Evolutionary conservation across 2,888 invertebrate species (phyloP).

Genomic region (Caenorhabditis imperialis): DNA sequence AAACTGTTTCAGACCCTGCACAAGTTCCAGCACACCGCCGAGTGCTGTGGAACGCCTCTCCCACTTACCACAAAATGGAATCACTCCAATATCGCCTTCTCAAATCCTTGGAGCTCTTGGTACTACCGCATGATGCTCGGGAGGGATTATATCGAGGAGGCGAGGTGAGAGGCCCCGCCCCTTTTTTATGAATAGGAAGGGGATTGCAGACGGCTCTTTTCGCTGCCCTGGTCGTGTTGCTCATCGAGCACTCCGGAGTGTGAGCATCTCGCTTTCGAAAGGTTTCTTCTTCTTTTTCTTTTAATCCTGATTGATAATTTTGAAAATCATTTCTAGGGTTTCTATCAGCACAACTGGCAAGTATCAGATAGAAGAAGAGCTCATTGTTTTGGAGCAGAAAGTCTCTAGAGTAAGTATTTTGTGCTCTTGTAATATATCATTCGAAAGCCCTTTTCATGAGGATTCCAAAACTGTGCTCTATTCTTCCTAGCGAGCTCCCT

Average conservation of each 20-base stretch:
- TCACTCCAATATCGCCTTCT: conserved; percentile 7
- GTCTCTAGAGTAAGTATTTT: too few species aligned
- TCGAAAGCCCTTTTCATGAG: too few species aligned
- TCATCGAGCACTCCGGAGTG: conserved; percentile 7
- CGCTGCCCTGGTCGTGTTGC: conserved; percentile 52
- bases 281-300: conserved; percentile 17
- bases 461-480: too few species aligned
- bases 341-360: conserved; percentile 20
- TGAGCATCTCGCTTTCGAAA: conserved; percentile 45
- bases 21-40: conserved; percentile 16
- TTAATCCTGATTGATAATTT: neutral
- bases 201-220: conserved; percentile 24
- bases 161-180: conserved; percentile 3
- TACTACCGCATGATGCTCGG: conserved; percentile 21
- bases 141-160: conserved; percentile 26
- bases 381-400: conserved; percentile 12
- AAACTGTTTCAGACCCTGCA: conserved; percentile 20
- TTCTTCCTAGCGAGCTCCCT: too few species aligned
- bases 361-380: conserved; percentile 26
- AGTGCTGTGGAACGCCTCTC: conserved; percentile 36
- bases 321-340: conserved; percentile 10
- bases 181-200: neutral
- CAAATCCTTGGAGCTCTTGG: conserved; percentile 36
- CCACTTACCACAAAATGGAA: conserved; percentile 7
- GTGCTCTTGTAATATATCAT: too few species aligned